A percentile compares a stretch with the other conserved stretches of the same genome.
These are phyloP conservation scores for Drosophila insularis DNA, from an alignment of 1,140 invertebrate genomes.

Conservation along the genomic window DNA sequence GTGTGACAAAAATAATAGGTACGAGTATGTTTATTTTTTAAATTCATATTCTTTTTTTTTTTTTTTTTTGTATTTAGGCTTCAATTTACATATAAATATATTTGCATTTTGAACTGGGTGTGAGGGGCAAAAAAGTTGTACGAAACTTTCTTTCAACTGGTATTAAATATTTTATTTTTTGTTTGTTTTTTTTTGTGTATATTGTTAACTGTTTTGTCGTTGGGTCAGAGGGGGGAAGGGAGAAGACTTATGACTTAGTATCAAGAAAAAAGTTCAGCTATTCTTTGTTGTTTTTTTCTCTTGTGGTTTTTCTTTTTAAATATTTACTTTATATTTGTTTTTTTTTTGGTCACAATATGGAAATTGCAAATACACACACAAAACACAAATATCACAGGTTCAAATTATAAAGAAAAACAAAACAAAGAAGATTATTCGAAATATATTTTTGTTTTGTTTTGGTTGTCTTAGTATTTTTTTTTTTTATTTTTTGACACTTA, in stretches of 20 bases:
- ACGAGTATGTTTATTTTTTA: slow-evolving; percentile 42
- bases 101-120: slow-evolving; percentile 79
- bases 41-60: slow-evolving; percentile 41
- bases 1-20: slow-evolving; percentile 49
- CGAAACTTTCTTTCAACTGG: slow-evolving; percentile 11
- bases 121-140: slow-evolving; percentile 53
- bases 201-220: slow-evolving; percentile 2
- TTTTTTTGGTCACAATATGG: slow-evolving; percentile 31
- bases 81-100: slow-evolving; percentile 52
- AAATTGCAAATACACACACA: slow-evolving; percentile 69
- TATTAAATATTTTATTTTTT: slow-evolving; percentile 64
- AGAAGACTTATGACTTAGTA: slow-evolving; percentile 4
- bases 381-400: slow-evolving; percentile 43
- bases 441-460: slow-evolving; percentile 22
- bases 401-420: slow-evolving; percentile 56
- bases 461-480: slow-evolving; percentile 16
- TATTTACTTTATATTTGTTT: slow-evolving; percentile 13
- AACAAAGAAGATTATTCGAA: slow-evolving; percentile 50
- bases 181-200: not conserved
- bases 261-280: slow-evolving; percentile 3
- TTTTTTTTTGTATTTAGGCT: slow-evolving; percentile 36
- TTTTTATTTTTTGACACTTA: slow-evolving; percentile 53
- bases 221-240: not conserved
- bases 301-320: slow-evolving; percentile 27
- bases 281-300: not conserved